These are phyloP conservation scores for Phengaris arion DNA, from an alignment of 2,888 invertebrate genomes.

Conservation along the genomic window DNA sequence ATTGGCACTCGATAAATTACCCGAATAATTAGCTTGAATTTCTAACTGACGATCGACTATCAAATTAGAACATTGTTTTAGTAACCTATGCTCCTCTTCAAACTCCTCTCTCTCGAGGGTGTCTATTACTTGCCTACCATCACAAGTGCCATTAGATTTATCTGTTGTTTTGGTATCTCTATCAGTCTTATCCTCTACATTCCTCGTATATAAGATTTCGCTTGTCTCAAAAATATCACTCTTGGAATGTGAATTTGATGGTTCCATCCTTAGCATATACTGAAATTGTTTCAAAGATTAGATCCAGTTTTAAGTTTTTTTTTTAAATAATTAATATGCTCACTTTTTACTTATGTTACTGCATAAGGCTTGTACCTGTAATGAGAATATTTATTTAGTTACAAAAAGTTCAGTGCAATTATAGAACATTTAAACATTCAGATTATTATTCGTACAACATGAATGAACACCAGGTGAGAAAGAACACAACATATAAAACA, in stretches of 20 bases:
- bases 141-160: constrained; percentile 47
- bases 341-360: constrained; percentile 31
- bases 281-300: constrained; percentile 38
- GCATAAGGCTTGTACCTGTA: constrained; percentile 38
- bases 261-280: constrained; percentile 60
- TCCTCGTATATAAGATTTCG: constrained; percentile 50
- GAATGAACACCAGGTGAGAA: background rate
- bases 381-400: constrained; percentile 17
- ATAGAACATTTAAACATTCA: background rate
- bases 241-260: constrained; percentile 65
- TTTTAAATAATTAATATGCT: constrained; percentile 16
- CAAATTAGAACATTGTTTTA: constrained; percentile 67
- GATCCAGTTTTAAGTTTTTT: background rate
- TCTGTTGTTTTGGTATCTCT: constrained; percentile 49
- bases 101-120: constrained; percentile 71
- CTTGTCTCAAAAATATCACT: constrained; percentile 59
- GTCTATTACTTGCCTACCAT: constrained; percentile 59
- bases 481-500: background rate
- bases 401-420: background rate
- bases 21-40: constrained; percentile 54
- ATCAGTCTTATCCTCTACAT: constrained; percentile 66
- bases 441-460: background rate
- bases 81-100: constrained; percentile 69
- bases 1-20: constrained; percentile 60
- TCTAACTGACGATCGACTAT: constrained; percentile 62